Conservation (phyloP, 1,140 invertebrate species). For the Scaptomyza graminum region DNA sequence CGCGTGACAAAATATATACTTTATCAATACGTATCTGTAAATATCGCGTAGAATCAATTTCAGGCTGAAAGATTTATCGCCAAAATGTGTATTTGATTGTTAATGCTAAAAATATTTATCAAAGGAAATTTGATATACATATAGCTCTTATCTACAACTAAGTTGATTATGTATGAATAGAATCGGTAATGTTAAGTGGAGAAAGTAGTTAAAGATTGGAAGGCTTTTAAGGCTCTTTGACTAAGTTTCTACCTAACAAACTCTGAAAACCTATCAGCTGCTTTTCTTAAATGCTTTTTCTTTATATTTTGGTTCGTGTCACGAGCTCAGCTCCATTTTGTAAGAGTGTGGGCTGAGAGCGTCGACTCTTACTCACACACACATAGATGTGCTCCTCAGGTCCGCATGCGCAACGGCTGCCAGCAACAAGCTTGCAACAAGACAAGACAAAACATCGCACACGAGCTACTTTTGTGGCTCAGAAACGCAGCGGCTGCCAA, state of each 20-base stretch:
- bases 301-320: conserved; percentile 12
- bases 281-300: not conserved
- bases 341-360: conserved; percentile 1
- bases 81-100: too few relatives aligned
- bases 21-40: not conserved
- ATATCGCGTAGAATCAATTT: not conserved
- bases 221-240: too few relatives aligned
- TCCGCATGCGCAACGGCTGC: conserved; percentile 39
- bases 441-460: conserved; percentile 72
- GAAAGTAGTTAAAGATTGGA: too few relatives aligned
- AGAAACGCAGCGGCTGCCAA: conserved; percentile 81
- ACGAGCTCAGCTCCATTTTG: conserved; percentile 18
- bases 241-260: not conserved
- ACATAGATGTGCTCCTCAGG: conserved; percentile 14
- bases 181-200: too few relatives aligned
- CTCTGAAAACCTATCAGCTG: not conserved
- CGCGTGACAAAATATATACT: conserved; percentile 5
- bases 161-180: too few relatives aligned
- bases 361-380: not conserved
- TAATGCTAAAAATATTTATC: too few relatives aligned
- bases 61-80: too few relatives aligned
- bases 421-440: conserved; percentile 50
- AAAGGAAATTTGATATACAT: too few relatives aligned
- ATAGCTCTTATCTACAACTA: too few relatives aligned
- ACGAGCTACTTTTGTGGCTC: conserved; percentile 72